These are phyloP conservation scores for Drosophila seclusa DNA, from an alignment of 2,888 invertebrate species.

Conservation along the genomic window DNA sequence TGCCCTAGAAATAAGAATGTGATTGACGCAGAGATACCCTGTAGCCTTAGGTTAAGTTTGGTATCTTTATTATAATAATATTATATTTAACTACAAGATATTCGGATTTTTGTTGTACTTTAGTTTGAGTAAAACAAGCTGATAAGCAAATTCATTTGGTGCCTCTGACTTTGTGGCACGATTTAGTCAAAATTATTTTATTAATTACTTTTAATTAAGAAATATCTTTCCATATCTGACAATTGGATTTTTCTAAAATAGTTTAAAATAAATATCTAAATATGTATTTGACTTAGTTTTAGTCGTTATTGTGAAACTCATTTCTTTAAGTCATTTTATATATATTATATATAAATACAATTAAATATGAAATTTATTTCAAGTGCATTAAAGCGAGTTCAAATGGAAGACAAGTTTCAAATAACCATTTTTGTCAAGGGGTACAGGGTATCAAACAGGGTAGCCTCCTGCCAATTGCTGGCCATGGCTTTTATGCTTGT, in stretches of 20 bases:
- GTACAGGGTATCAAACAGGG: slow-evolving; percentile 5
- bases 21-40: neutral
- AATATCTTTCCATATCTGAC: neutral
- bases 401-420: neutral
- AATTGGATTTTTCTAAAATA: neutral
- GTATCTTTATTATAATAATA: neutral
- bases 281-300: neutral
- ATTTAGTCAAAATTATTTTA: neutral
- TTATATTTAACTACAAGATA: neutral
- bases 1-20: neutral
- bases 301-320: neutral
- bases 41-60: neutral
- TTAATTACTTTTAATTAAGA: neutral
- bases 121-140: neutral
- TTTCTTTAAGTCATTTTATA: neutral
- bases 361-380: neutral
- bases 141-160: neutral
- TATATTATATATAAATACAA: neutral
- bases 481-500: slow-evolving; percentile 30
- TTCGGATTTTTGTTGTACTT: neutral
- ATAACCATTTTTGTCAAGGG: neutral
- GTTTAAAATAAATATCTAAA: neutral
- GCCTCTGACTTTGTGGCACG: neutral
- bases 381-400: neutral
- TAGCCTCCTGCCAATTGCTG: slow-evolving; percentile 24